Evolutionary conservation across 2,888 invertebrate species (phyloP).

Genomic region (Chrysolina haemoptera): DNA sequence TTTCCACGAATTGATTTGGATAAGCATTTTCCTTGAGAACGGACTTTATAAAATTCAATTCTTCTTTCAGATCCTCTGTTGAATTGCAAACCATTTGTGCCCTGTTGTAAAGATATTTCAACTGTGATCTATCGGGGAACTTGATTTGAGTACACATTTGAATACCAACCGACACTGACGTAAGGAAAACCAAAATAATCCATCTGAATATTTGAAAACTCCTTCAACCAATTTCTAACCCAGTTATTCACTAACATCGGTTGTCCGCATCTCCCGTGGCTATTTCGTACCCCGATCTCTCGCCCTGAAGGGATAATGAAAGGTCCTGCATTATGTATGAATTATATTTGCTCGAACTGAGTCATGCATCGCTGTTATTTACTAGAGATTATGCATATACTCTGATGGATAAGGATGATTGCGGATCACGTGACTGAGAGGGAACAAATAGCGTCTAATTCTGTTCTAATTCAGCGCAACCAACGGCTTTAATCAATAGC

Average conservation of each 20-base stretch:
- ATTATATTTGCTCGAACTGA: slow-evolving; percentile 45
- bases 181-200: neutral
- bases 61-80: too few species aligned
- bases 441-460: slow-evolving; percentile 60
- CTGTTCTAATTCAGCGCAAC: slow-evolving; percentile 61
- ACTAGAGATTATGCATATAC: slow-evolving; percentile 49
- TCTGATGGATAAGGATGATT: slow-evolving; percentile 51
- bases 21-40: too few species aligned
- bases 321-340: slow-evolving; percentile 48
- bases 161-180: neutral
- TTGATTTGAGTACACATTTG: too few species aligned
- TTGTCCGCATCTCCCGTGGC: slow-evolving; percentile 10
- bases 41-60: too few species aligned
- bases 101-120: too few species aligned
- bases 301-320: slow-evolving; percentile 32
- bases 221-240: slow-evolving; percentile 5
- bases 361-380: slow-evolving; percentile 46
- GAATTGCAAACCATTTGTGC: too few species aligned
- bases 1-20: too few species aligned
- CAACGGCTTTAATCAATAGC: slow-evolving; percentile 67
- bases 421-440: slow-evolving; percentile 54
- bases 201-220: neutral
- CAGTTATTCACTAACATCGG: neutral
- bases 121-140: too few species aligned
- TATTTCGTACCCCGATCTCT: slow-evolving; percentile 8